A percentile compares a stretch with the other conserved stretches of the same genome.
phyloP scores from a whole-genome alignment of 1,140 invertebrate species.

The Pectinophora gossypiella region DNA sequence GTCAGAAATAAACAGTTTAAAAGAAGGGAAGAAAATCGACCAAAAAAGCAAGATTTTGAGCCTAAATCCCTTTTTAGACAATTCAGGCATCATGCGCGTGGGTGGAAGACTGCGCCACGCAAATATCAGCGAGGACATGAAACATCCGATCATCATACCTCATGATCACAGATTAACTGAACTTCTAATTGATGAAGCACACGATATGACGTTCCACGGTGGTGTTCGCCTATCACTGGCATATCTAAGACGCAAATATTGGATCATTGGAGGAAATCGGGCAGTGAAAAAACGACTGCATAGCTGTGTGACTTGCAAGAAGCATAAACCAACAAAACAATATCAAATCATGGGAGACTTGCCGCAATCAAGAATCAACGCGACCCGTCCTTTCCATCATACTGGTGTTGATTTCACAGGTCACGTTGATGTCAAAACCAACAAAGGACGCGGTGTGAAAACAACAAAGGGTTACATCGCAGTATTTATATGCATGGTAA shows the following conservation, averaged over 20 bases:
- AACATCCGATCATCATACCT: neutral
- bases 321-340: neutral
- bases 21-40: neutral
- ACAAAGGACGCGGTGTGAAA: no score
- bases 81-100: neutral
- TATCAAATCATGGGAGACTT: no score
- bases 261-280: neutral
- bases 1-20: slow-evolving; percentile 3
- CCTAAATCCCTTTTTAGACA: slow-evolving; percentile 21
- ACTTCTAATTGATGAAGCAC: neutral
- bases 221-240: neutral
- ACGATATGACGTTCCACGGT: neutral
- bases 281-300: neutral
- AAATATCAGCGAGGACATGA: neutral
- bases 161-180: neutral
- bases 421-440: no score
- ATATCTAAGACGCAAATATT: neutral
- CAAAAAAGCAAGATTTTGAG: slow-evolving; percentile 15
- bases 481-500: neutral
- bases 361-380: neutral
- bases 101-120: slow-evolving; percentile 1
- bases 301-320: neutral
- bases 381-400: neutral
- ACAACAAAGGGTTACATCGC: slow-evolving; percentile 4
- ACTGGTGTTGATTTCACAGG: neutral